Conservation (phyloP, 2,113 vertebrate genomes). For the Entomyzon cyanotis region DNA sequence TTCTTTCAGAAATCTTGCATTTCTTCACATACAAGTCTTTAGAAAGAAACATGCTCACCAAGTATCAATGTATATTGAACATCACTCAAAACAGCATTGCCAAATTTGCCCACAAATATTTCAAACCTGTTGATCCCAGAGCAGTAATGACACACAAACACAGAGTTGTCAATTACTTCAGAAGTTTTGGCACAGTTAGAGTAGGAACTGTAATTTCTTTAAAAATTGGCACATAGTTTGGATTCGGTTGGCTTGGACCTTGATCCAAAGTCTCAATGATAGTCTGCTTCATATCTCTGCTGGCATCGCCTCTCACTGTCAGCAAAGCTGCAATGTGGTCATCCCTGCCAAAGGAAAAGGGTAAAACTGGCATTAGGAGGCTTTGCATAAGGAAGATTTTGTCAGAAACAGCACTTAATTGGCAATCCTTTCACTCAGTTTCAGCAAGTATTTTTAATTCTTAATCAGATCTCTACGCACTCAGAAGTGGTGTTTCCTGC, state of each 20-base stretch:
- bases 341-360: constrained; percentile 75
- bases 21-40: neutral
- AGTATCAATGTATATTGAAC: neutral
- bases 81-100: neutral
- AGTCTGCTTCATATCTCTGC: constrained; percentile 93
- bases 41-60: constrained; percentile 2
- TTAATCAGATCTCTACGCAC: neutral
- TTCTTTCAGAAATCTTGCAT: neutral
- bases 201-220: constrained; percentile 90
- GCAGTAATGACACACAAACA: neutral
- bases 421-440: neutral
- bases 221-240: constrained; percentile 86
- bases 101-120: neutral
- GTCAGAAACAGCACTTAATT: neutral
- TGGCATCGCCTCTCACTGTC: constrained; percentile 90
- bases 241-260: constrained; percentile 76
- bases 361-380: neutral
- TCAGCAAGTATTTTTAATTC: neutral
- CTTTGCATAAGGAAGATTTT: neutral
- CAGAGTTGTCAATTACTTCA: constrained; percentile 77
- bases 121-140: neutral
- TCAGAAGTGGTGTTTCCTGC: neutral
- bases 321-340: constrained; percentile 93
- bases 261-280: constrained; percentile 94
- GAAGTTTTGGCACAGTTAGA: constrained; percentile 90